Evolutionary conservation across 2,888 invertebrate genomes (phyloP), one percentile per base, ranked within the genome.

Genomic region (Netelia virgata): DNA sequence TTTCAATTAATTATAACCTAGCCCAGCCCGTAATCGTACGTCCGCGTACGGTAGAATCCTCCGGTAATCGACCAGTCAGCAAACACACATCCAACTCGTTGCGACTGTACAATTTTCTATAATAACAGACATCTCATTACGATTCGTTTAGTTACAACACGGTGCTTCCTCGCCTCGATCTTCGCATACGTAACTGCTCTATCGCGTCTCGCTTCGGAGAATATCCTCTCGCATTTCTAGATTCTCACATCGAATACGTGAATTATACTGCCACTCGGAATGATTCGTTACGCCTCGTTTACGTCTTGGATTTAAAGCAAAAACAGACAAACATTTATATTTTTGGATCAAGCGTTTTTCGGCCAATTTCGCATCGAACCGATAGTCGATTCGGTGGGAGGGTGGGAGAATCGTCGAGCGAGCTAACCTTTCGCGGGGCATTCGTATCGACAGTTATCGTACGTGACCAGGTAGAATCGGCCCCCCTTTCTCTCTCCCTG

Each of bases 381-480:
- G 14, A 47, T 47, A 10, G 47, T 14, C 47, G 47, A 8, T 41
- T 28, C 23, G 18, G 20, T 41, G 2, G 16, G n/a, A n/a, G 57
- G 57, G 6, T 41, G 55, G 50, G 18, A 55, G 70, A 66, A 53
- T 59, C 70, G 50, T 59, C 64, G 69, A 68, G 70, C 72, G 59
- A 59, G 69, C 28, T 70, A 16, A 61, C 78, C 82, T 70, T 84
- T 64, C 70, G 43, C 36, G 36, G 76, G 59, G 69, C 74, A 75
- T 78, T 84, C 69, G 66, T 75, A 82, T 82, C 82, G 84, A 78
- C 84, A 84, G 84, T 82, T 84, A 84, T 82, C 78, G 78, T 78
- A 82, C 82, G 82, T 84, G 82, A 78, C 78, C 82, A 82, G 84
- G 84, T 84, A 75, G 78, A 20, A 74, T 70, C 64, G 78, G 64